phyloP scores from a whole-genome alignment of 2,797 vertebrate species.

The Alectoris magna region DNA sequence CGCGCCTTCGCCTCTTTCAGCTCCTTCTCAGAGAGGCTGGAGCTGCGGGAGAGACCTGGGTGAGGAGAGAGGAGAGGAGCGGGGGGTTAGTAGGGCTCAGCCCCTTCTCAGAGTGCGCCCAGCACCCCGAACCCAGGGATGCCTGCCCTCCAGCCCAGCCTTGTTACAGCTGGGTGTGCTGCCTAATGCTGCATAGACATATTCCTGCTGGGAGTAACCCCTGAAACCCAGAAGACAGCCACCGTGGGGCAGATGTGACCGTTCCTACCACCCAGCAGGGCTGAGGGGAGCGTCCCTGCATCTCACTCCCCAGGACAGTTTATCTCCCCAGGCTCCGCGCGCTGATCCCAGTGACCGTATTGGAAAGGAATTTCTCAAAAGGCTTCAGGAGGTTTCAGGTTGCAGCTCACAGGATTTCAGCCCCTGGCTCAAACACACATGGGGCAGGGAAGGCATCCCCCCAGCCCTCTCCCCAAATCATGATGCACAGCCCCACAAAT shows the following conservation, averaged over 20 bases:
- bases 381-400: constrained; percentile 30
- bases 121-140: no score
- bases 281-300: background rate
- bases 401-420: constrained; percentile 46
- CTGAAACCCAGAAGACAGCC: background rate
- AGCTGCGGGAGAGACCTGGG: constrained; percentile 87
- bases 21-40: constrained; percentile 93
- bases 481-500: fast-evolving
- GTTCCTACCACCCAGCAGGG: background rate
- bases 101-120: background rate
- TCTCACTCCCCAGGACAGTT: background rate
- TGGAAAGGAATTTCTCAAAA: constrained; percentile 67
- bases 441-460: background rate
- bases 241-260: background rate
- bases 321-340: background rate
- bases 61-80: background rate
- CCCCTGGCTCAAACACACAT: background rate
- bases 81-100: background rate
- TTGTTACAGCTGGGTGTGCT: background rate
- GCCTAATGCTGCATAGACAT: fast-evolving
- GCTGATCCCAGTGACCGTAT: background rate
- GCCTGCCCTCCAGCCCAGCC: background rate
- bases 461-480: background rate
- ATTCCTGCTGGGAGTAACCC: background rate
- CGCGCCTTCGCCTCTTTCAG: constrained; percentile 90